These are phyloP conservation scores for Acrossocheilus fasciatus DNA, from an alignment of 2,797 vertebrate species.

Conservation along the genomic window DNA sequence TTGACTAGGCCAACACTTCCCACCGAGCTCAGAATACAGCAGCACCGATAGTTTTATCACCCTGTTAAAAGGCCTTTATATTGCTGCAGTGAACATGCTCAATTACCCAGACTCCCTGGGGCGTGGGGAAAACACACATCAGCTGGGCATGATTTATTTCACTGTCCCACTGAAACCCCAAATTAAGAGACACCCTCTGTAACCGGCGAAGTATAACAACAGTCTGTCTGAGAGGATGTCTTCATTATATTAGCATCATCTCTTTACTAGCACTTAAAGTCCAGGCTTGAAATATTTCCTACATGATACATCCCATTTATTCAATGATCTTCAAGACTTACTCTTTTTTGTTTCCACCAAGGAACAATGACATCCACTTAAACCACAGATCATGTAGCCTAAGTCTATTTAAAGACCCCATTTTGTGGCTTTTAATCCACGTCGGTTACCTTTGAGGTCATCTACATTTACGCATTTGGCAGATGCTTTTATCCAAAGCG, in stretches of 20 bases:
- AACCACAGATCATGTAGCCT: constrained; percentile 44
- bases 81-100: constrained; percentile 82
- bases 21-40: constrained; percentile 49
- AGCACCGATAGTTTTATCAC: constrained; percentile 67
- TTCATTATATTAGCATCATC: constrained; percentile 48
- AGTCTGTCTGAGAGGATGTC: constrained; percentile 25
- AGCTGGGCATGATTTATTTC: constrained; percentile 81
- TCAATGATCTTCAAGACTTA: constrained; percentile 22
- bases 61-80: constrained; percentile 76
- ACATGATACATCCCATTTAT: constrained; percentile 39
- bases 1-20: constrained; percentile 47
- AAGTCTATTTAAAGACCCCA: constrained; percentile 36
- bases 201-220: constrained; percentile 41
- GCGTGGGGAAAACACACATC: constrained; percentile 80
- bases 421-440: constrained; percentile 33
- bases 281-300: constrained; percentile 18
- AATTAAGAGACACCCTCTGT: constrained; percentile 67
- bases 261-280: constrained; percentile 18
- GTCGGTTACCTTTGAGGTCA: constrained; percentile 30
- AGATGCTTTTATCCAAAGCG: constrained; percentile 39
- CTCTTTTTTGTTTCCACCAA: constrained; percentile 24
- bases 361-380: constrained; percentile 28
- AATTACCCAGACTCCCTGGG: constrained; percentile 80
- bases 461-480: constrained; percentile 30
- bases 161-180: constrained; percentile 77